Conservation (phyloP, 2,113 vertebrate genomes). For the Cinclus mexicanus region DNA sequence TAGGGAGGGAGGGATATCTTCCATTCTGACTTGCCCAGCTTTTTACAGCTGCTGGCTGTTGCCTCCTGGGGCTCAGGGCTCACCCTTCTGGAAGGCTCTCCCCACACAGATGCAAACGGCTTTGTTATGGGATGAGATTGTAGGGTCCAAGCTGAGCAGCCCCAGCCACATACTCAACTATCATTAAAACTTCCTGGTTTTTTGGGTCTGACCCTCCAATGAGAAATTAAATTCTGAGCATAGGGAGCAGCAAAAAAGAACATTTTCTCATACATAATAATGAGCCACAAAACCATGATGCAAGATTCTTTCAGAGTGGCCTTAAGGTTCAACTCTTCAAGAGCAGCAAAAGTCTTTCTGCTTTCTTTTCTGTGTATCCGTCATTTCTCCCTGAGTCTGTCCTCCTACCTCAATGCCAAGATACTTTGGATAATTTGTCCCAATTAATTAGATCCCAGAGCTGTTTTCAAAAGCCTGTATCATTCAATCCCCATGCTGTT, state of each 20-base stretch:
- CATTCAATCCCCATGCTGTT: not conserved
- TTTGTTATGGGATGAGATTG: not conserved
- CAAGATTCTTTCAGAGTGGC: not conserved
- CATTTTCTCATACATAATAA: not conserved
- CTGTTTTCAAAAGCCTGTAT: constrained; percentile 22
- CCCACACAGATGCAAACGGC: accelerated
- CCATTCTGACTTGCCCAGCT: not conserved
- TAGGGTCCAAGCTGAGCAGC: not conserved
- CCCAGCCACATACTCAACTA: not conserved
- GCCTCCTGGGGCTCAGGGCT: not conserved
- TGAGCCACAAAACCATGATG: accelerated
- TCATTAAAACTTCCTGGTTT: accelerated
- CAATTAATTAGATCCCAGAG: constrained; percentile 50
- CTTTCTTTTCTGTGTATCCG: not conserved
- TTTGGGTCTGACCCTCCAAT: not conserved
- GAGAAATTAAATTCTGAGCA: not conserved
- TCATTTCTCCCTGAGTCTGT: not conserved
- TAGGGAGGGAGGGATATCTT: not conserved
- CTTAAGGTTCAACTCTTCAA: not conserved
- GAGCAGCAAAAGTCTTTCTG: not conserved
- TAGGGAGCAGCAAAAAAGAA: not conserved
- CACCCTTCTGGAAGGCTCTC: not conserved
- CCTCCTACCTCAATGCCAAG: not conserved
- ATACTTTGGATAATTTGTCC: constrained; percentile 39
- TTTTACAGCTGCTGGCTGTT: not conserved